Evolutionary conservation across 2,888 invertebrate genomes (phyloP), one percentile per base, ranked within the genome.

Genomic region (Leptinotarsa rubiginosa): DNA sequence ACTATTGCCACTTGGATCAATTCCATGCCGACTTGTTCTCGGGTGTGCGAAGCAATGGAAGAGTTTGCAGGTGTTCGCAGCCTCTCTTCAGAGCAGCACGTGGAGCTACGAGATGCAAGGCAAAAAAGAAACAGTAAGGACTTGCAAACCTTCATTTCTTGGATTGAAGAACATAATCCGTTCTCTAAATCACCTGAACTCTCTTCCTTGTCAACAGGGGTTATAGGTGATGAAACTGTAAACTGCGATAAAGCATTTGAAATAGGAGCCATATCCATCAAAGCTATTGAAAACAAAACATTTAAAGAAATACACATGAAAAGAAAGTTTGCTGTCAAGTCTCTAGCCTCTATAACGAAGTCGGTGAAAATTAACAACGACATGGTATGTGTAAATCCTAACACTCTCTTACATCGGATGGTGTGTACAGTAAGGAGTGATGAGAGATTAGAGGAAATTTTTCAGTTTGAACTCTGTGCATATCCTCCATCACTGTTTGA

Each of bases 401-500:
- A 68, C 68, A 68, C 68, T 68, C 66, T 67, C 12, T 67, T 67
- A 67, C 68, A 68, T 68, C 68, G 68, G 16, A 70, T 70, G 50
- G 49, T 70, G 70, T 70, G 62, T 47, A 70, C 62, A 70, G 70
- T 70, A 70, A 47, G 67, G 66, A 66, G 72, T 72, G 66, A 72
- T 72, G 72, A 72, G 66, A 70, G 64, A 49, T 25, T 70, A 49
- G 49, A 70, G 31, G 54, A 65, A 62, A 68, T 72, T 41, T 72
- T 73, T 73, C 69, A 73, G 47, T 73, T 69, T 73, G 69, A 69
- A 70, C 54, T 69, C n/a, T 73, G 65, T 73, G 65, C 69, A 20
- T 73, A 70, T 70, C 70, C 70, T 74, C 62, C 66, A 66, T 74
- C 66, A 47, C 59, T 74, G 41, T 56, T 70, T 54, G 65, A 66